A percentile compares a stretch with the other conserved stretches of the same genome.
These are phyloP conservation scores for Sarcophaga bullata DNA, from an alignment of 1,140 invertebrate genomes.

Conservation along the genomic window DNA sequence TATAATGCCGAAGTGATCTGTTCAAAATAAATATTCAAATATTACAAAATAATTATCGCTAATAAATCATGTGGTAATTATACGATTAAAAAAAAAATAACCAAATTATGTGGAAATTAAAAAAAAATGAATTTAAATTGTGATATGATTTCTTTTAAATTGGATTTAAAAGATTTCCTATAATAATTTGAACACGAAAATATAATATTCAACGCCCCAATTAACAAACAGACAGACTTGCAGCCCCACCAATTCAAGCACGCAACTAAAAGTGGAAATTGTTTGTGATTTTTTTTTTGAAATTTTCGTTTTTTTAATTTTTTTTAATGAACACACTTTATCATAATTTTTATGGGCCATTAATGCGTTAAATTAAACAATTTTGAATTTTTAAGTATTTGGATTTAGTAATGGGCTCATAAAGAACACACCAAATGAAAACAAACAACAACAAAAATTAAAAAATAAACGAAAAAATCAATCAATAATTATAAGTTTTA, in stretches of 20 bases:
- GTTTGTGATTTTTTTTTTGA: not conserved
- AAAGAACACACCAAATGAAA: slow-evolving; percentile 13
- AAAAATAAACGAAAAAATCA: not conserved
- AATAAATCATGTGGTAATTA: no score
- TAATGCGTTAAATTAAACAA: slow-evolving; percentile 35
- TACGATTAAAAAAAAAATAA: no score
- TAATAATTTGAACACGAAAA: no score
- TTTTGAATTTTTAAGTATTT: slow-evolving; percentile 11
- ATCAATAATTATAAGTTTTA: no score
- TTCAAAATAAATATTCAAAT: no score
- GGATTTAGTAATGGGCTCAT: not conserved
- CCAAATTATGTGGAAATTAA: no score
- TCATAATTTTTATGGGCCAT: slow-evolving; percentile 27
- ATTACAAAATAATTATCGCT: no score
- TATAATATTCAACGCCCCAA: no score
- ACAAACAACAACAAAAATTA: not conserved
- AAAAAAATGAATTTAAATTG: no score
- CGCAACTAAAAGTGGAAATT: not conserved
- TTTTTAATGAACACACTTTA: slow-evolving; percentile 29
- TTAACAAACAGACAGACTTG: not conserved
- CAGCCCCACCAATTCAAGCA: not conserved
- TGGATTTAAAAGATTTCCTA: no score
- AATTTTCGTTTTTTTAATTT: not conserved
- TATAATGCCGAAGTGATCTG: no score
- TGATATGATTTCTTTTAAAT: no score